Conservation (phyloP, 2,113 vertebrate species). For the Myrmophylax atrothorax region DNA sequence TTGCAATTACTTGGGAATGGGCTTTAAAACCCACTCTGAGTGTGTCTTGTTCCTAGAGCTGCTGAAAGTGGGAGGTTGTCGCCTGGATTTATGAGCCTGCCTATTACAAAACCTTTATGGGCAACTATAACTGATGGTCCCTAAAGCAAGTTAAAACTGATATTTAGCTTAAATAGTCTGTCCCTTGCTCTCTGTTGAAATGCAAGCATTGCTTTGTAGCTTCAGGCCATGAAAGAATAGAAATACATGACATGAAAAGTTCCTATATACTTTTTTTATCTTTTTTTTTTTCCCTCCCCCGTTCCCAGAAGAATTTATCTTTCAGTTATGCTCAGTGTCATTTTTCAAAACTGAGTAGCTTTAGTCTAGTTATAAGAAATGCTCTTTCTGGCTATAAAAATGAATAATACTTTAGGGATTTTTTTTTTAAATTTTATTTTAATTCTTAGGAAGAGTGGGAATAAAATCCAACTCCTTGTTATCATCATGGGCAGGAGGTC, state of each 20-base stretch:
- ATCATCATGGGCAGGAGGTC: background rate
- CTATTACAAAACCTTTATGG: conserved; percentile 38
- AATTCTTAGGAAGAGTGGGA: background rate
- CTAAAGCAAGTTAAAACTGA: conserved; percentile 42
- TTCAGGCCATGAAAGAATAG: conserved; percentile 50
- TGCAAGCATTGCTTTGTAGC: conserved; percentile 28
- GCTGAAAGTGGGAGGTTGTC: background rate
- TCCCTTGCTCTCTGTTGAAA: conserved; percentile 16
- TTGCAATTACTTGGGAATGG: background rate
- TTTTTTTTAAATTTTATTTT: background rate
- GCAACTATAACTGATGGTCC: background rate
- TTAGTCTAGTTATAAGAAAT: conserved; percentile 44
- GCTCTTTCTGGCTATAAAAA: conserved; percentile 59
- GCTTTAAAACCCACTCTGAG: background rate
- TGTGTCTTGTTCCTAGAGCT: background rate
- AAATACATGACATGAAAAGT: conserved; percentile 52
- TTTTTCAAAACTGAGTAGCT: conserved; percentile 70
- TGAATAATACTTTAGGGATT: conserved; percentile 39
- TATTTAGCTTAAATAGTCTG: conserved; percentile 51
- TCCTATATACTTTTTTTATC: conserved; percentile 7
- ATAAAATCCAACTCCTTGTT: conserved; percentile 3
- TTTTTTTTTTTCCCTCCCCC: background rate
- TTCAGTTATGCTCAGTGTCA: conserved; percentile 44
- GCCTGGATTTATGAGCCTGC: conserved; percentile 39
- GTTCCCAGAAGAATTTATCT: conserved; percentile 46